phyloP scores from a whole-genome alignment of 2,888 invertebrate species.

The Torymus texanus region DNA sequence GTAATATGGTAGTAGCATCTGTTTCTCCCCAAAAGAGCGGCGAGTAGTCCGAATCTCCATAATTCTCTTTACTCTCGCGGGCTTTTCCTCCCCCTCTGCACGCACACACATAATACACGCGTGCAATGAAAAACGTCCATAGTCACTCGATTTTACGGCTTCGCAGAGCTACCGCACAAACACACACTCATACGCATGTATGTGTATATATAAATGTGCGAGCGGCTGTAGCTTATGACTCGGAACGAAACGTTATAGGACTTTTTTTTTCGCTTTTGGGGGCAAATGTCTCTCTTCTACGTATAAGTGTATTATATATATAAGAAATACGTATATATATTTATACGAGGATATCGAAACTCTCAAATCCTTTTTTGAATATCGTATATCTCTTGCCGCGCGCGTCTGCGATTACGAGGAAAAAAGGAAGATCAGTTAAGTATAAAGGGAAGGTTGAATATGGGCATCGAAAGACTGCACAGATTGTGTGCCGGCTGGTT shows the following conservation, averaged over 20 bases:
- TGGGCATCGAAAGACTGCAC: background rate
- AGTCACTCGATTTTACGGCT: constrained; percentile 21
- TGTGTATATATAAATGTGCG: background rate
- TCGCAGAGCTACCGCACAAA: no score
- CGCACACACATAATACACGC: no score
- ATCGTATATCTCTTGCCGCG: constrained; percentile 26
- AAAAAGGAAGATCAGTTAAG: background rate
- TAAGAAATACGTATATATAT: no score
- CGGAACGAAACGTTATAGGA: constrained; percentile 18
- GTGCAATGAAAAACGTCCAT: background rate
- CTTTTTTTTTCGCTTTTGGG: constrained; percentile 10
- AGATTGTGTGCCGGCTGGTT: background rate
- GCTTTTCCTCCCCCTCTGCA: no score
- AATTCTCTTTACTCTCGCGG: background rate
- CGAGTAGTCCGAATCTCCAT: no score
- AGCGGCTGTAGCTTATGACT: constrained; percentile 23
- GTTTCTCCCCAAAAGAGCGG: background rate
- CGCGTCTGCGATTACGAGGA: constrained; percentile 8
- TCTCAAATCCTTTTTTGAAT: constrained; percentile 23
- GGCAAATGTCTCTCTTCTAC: no score
- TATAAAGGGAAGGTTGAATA: background rate
- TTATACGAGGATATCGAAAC: no score
- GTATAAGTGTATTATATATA: no score
- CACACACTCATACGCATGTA: no score
- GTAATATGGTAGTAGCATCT: background rate